Base-by-base conservation (phyloP, 2,797 vertebrate species). In the Eidolon dupreanum region DNA sequence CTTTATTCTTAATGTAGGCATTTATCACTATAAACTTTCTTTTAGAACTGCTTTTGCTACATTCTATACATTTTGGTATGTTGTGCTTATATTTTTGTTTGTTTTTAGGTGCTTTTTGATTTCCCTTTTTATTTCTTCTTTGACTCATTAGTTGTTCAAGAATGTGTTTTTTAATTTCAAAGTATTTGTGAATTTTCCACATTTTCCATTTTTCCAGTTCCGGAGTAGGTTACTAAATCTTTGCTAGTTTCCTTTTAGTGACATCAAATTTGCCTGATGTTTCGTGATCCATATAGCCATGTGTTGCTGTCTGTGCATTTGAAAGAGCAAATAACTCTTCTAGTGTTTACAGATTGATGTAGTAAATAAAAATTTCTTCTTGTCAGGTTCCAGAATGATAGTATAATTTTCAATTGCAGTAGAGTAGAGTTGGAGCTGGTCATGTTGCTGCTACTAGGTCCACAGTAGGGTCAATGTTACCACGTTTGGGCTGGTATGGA, bases 1-100 rank as follows among this genome's bases (percentile, higher is more conserved):
- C n/a, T 59, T 36, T 59, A 57, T 81, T 90, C 75, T 46, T 81
- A 59, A 46, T 59, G n/a, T 90, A 59, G 22, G 3, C 51, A 70
- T 26, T 66, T 55, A 68, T 57, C 61, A 55, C 36, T 53, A 33
- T 55, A 55, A 89, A 68, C 20, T 43, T 68, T 6, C 36, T 57
- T 22, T 90, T 43, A 90, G 61, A 90, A 20, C 28, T 79, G 49
- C 28, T 68, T 28, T 78, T 33, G 38, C 15, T 66, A 9, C 22
- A 66, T 68, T 22, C 15, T 33, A 15, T 51, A 65, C 16, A 38
- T 57, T 78, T 90, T 43, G 15, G 4, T 46, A 68, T 43, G 10
- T 55, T 57, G 16, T 68, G 38, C 68, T 84, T 33, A 22, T 24
- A 43, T 74, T 92, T 92, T 46, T 66, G 4, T 77, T 92, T 75